phyloP scores from a whole-genome alignment of 2,113 vertebrate genomes.

The Eidolon helvum region DNA sequence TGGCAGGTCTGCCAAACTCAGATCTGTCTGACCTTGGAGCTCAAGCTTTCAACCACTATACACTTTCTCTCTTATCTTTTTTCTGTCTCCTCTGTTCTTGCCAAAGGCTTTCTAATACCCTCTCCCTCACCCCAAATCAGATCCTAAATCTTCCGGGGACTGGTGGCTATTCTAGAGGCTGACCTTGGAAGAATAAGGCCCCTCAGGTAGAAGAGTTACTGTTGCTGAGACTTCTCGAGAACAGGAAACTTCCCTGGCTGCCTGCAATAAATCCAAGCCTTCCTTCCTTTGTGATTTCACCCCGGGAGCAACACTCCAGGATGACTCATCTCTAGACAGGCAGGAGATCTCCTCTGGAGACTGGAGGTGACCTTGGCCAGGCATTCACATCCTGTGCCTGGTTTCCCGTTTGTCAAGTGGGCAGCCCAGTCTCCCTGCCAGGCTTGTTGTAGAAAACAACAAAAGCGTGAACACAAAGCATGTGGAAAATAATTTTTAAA shows the following conservation, averaged over 20 bases:
- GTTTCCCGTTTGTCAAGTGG: slow-evolving; percentile 45
- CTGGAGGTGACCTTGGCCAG: slow-evolving; percentile 68
- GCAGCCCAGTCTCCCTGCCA: slow-evolving; percentile 26
- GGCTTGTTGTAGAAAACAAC: background rate
- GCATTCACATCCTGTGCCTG: slow-evolving; percentile 58
- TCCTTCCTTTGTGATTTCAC: slow-evolving; percentile 69
- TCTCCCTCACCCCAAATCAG: background rate
- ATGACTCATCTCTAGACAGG: slow-evolving; percentile 63
- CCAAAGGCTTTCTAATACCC: background rate
- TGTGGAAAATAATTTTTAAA: slow-evolving; percentile 16
- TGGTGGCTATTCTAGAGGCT: background rate
- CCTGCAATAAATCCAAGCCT: slow-evolving; percentile 57
- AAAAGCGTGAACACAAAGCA: background rate
- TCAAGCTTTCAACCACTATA: background rate
- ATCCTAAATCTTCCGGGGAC: background rate
- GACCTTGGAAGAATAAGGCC: background rate
- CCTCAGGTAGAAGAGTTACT: slow-evolving; percentile 17
- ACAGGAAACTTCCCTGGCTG: slow-evolving; percentile 58
- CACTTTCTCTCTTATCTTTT: background rate
- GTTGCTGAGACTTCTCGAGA: slow-evolving; percentile 54
- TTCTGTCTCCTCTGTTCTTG: background rate
- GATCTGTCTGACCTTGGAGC: background rate
- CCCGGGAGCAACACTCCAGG: slow-evolving; percentile 36
- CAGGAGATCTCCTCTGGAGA: slow-evolving; percentile 64
- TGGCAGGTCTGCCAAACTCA: background rate